phyloP scores from a whole-genome alignment of 2,113 vertebrate genomes.

The Myiopsitta monachus region DNA sequence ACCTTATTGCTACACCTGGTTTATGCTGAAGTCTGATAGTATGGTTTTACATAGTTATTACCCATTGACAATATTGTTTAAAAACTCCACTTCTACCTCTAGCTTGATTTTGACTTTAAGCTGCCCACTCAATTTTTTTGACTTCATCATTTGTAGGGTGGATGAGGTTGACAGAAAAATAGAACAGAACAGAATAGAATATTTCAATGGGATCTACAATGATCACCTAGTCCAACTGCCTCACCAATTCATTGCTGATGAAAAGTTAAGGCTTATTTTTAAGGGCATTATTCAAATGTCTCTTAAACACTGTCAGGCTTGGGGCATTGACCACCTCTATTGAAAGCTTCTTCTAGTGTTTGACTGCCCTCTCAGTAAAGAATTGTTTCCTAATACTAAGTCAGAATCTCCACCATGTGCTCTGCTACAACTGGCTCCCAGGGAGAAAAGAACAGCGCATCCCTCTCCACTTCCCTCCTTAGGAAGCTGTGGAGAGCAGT shows the following conservation, averaged over 20 bases:
- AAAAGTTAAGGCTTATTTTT: not conserved
- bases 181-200: not conserved
- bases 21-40: not conserved
- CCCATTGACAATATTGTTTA: not conserved
- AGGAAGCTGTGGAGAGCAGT: not conserved
- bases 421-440: not conserved
- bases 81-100: not conserved
- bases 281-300: not conserved
- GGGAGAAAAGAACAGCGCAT: not conserved
- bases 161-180: not conserved
- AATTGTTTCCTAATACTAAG: not conserved
- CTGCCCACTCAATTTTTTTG: not conserved
- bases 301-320: not conserved
- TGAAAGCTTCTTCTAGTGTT: not conserved
- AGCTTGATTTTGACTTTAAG: not conserved
- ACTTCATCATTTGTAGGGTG: not conserved
- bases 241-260: not conserved
- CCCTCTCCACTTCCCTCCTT: not conserved
- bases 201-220: not conserved
- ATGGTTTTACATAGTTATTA: not conserved
- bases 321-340: rapidly evolving
- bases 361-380: rapidly evolving
- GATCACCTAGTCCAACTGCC: not conserved
- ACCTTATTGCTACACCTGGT: not conserved
- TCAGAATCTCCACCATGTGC: not conserved